Evolutionary conservation across 2,888 invertebrate genomes (phyloP), one percentile per base, ranked within the genome.

Genomic region (Micropterix aruncella): DNA sequence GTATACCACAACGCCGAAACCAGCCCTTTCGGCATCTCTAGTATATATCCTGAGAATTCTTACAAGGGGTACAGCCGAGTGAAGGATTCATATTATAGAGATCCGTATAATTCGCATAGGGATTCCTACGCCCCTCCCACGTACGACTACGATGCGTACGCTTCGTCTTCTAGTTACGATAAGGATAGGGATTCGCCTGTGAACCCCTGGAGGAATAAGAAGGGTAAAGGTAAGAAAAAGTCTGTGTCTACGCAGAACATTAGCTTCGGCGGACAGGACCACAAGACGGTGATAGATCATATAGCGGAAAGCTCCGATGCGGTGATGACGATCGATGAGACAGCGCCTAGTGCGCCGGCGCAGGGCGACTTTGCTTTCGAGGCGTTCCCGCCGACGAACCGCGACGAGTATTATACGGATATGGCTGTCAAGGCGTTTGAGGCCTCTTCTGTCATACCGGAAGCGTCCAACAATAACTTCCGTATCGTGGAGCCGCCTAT

Each of bases 231-330:
- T 4, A 62, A 60, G 52, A 66, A 66, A 47, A 70, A 69, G 50
- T 67, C 70, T 0, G 56, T 67, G 48, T 70, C 70, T 2, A 64
- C 63, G 1, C 70, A 70, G 53, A 69, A 66, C 47, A 62, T 70
- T 38, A 65, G 58, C 45, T 68, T 70, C 52, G 66, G 66, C 9
- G 62, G 63, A 16, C 59, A 63, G 51, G 65, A 65, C 42, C 63
- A 62, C 47, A 57, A 63, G 46, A 63, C 63, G 12, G 60, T 60
- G 3, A 58, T 66, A 5, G 64, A 68, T 50, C 67, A 68, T 51
- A 52, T 66, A 42, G 59, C 57, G 18, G 62, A 63, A 44, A 55
- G 56, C 14, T 59, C 47, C 2, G 44, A 49, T 16, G 18, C 44
- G 2, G 46, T 47, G 12, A 39, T 37, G 15, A 18, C 40, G 3